Percentiles rank a stretch among this genome's conserved stretches.
Evolutionary conservation across 2,888 invertebrate genomes (phyloP).

Genomic region (Cerceris ruficornis): DNA sequence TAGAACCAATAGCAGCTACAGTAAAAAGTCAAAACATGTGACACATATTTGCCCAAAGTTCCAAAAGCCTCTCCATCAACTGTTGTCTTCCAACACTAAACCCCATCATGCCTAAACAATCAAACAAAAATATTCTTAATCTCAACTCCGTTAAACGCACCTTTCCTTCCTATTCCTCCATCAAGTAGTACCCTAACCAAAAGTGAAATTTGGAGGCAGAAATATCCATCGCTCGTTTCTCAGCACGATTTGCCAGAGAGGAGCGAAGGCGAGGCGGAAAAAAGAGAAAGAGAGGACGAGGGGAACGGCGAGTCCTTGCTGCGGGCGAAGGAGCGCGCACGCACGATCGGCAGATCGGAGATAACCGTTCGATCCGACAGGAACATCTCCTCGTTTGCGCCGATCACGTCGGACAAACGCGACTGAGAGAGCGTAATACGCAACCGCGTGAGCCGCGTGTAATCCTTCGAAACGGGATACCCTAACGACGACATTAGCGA

Average conservation of each 20-base stretch:
- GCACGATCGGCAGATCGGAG: slow-evolving; percentile 69
- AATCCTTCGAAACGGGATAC: slow-evolving; percentile 51
- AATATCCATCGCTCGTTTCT: slow-evolving; percentile 6
- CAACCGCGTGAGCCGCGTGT: slow-evolving; percentile 53
- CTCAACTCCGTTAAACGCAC: too few species aligned
- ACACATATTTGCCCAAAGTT: too few species aligned
- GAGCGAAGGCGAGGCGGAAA: slow-evolving; percentile 4
- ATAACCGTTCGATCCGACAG: slow-evolving; percentile 70
- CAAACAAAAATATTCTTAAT: too few species aligned
- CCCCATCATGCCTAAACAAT: too few species aligned
- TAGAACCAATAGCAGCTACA: too few species aligned
- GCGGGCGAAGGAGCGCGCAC: slow-evolving; percentile 31
- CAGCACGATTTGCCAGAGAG: slow-evolving; percentile 36
- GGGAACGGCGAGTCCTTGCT: slow-evolving; percentile 6
- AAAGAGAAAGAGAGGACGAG: slow-evolving; percentile 15
- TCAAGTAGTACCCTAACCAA: neutral
- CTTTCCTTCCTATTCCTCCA: too few species aligned
- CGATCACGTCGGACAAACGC: slow-evolving; percentile 75
- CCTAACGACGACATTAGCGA: slow-evolving; percentile 56
- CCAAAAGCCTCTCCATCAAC: too few species aligned
- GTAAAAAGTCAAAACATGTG: too few species aligned
- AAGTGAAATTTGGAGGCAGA: slow-evolving; percentile 20
- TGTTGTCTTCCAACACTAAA: too few species aligned
- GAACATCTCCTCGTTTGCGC: slow-evolving; percentile 76
- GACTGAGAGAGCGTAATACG: slow-evolving; percentile 63